Conservation (phyloP, 2,888 invertebrate genomes). For the Yponomeuta malinellus region DNA sequence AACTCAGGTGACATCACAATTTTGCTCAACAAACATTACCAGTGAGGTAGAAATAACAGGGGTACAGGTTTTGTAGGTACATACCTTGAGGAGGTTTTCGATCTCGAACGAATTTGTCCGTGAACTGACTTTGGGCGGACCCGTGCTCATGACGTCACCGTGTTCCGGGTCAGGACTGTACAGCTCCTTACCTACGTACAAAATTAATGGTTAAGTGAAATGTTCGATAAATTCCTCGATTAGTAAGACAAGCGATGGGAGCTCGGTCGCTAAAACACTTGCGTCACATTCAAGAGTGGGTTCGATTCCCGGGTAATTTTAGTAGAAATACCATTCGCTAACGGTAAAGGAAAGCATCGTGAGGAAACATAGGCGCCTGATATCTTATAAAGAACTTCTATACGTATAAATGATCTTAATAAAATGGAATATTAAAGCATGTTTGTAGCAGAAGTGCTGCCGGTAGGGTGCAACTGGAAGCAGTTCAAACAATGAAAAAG, state of each 20-base stretch:
- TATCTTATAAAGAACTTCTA: no score
- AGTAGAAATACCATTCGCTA: no score
- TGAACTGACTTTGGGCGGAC: conserved; percentile 81
- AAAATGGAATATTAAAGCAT: no score
- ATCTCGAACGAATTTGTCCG: conserved; percentile 96
- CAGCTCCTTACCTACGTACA: conserved; percentile 80
- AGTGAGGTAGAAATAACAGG: neutral
- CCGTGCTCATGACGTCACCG: conserved; percentile 45
- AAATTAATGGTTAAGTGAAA: conserved; percentile 16
- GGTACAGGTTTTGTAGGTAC: neutral
- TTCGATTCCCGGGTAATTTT: no score
- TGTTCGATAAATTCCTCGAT: neutral
- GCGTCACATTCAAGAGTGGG: no score
- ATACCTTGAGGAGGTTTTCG: conserved; percentile 92
- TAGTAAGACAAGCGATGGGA: no score
- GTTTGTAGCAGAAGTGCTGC: no score
- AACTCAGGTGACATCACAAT: neutral
- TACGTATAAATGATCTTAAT: no score
- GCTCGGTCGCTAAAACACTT: no score
- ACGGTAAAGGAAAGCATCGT: no score
- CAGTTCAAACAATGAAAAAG: conserved; percentile 1
- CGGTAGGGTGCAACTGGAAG: no score
- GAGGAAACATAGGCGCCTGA: no score
- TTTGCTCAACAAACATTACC: conserved; percentile 5
- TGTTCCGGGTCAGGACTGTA: conserved; percentile 79